phyloP scores from a whole-genome alignment of 64 coral and sea anemone species.

The Montipora efflorescens region DNA sequence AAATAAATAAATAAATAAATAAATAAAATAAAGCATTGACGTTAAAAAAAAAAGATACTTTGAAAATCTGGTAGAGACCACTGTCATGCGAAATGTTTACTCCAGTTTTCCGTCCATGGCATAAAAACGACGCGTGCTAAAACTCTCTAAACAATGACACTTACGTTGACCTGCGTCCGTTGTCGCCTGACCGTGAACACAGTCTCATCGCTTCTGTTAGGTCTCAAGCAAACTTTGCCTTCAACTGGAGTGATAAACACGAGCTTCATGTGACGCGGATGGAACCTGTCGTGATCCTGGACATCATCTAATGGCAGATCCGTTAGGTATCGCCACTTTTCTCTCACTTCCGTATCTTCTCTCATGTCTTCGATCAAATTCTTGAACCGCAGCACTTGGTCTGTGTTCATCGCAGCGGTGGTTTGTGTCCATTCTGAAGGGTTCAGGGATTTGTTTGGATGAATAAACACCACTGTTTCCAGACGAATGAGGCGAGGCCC shows the following conservation, averaged over 20 bases:
- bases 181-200: constrained; percentile 10
- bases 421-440: not conserved
- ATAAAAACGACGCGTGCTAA: not conserved
- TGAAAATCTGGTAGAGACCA: too few species aligned
- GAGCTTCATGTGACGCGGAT: constrained; percentile 31
- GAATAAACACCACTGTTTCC: constrained; percentile 32
- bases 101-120: not conserved
- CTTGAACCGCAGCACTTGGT: not conserved
- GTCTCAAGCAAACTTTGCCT: constrained; percentile 12
- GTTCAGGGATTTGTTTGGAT: not conserved
- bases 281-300: not conserved
- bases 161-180: not conserved
- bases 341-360: not conserved
- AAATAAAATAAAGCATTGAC: too few species aligned
- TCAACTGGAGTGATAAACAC: not conserved
- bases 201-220: not conserved
- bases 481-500: not conserved
- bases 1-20: too few species aligned
- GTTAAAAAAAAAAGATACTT: too few species aligned
- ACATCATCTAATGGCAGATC: not conserved
- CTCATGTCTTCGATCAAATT: constrained; percentile 35
- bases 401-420: constrained; percentile 20
- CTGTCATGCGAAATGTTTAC: too few species aligned
- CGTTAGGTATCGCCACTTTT: constrained; percentile 12
- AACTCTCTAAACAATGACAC: not conserved